phyloP scores from a whole-genome alignment of 2,888 invertebrate species.

The Baccha elongata region DNA sequence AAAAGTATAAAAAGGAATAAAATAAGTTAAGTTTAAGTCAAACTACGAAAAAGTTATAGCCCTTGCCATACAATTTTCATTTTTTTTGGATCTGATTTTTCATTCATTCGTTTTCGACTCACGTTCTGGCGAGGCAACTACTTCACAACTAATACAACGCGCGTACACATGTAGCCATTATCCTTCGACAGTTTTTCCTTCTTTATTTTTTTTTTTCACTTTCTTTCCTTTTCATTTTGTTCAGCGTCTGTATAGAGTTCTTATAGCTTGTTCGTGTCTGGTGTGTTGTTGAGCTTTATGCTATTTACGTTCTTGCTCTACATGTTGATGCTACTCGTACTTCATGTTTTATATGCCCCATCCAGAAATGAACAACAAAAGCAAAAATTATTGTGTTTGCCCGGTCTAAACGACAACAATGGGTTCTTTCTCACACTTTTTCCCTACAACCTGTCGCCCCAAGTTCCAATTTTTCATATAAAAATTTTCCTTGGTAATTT shows the following conservation, averaged over 20 bases:
- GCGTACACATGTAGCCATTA: slow-evolving; percentile 72
- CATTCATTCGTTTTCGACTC: slow-evolving; percentile 57
- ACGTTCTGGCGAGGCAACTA: slow-evolving; percentile 62
- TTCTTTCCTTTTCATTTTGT: not conserved
- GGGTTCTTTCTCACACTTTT: slow-evolving; percentile 33
- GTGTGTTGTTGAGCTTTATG: slow-evolving; percentile 59
- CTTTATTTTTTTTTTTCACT: slow-evolving; percentile 6
- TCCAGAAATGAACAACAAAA: slow-evolving; percentile 53
- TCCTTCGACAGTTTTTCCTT: slow-evolving; percentile 60
- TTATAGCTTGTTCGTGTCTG: slow-evolving; percentile 52
- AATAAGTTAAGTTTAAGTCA: slow-evolving; percentile 41
- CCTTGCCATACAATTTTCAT: not conserved
- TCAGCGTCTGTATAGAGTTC: slow-evolving; percentile 9
- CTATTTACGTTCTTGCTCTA: slow-evolving; percentile 53
- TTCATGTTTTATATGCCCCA: slow-evolving; percentile 60
- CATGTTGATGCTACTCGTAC: slow-evolving; percentile 27
- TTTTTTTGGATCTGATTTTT: slow-evolving; percentile 26
- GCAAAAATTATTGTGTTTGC: slow-evolving; percentile 56
- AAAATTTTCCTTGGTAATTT: slow-evolving; percentile 31
- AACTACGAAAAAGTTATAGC: slow-evolving; percentile 65
- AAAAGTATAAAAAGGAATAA: slow-evolving; percentile 7
- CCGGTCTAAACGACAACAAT: slow-evolving; percentile 58
- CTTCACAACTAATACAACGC: slow-evolving; percentile 68
- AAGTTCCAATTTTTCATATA: not conserved
- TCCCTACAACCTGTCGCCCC: not conserved